Conservation (phyloP, 2,797 vertebrate genomes). For the Anas georgica region DNA sequence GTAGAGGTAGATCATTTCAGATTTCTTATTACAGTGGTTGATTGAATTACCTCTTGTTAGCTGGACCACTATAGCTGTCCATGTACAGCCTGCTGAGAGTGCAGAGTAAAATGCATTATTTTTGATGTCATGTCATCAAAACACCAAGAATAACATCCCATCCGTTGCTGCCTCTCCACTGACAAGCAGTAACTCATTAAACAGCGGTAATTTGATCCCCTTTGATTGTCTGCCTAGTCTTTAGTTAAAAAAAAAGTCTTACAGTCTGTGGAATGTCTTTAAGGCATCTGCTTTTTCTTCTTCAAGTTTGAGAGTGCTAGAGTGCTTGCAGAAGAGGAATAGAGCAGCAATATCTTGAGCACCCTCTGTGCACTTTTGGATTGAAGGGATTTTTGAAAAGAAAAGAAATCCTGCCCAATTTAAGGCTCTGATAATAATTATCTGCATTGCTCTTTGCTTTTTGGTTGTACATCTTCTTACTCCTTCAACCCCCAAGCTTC, state of each 20-base stretch:
- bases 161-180: neutral
- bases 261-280: neutral
- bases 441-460: neutral
- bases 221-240: neutral
- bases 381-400: neutral
- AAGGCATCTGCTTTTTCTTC: neutral
- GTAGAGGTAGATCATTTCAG: neutral
- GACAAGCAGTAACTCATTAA: slow-evolving; percentile 6
- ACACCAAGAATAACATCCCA: neutral
- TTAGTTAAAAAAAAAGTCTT: neutral
- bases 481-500: neutral
- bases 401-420: neutral
- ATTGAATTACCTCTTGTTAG: neutral
- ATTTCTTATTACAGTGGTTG: neutral
- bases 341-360: neutral
- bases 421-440: neutral
- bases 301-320: neutral
- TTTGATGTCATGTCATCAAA: neutral
- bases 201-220: neutral
- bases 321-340: neutral
- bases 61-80: neutral
- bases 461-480: neutral
- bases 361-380: neutral
- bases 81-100: neutral
- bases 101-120: neutral